Evolutionary conservation across 2,797 vertebrate species (phyloP), one percentile per base, ranked within the genome.

Genomic region (Squalus acanthias): DNA sequence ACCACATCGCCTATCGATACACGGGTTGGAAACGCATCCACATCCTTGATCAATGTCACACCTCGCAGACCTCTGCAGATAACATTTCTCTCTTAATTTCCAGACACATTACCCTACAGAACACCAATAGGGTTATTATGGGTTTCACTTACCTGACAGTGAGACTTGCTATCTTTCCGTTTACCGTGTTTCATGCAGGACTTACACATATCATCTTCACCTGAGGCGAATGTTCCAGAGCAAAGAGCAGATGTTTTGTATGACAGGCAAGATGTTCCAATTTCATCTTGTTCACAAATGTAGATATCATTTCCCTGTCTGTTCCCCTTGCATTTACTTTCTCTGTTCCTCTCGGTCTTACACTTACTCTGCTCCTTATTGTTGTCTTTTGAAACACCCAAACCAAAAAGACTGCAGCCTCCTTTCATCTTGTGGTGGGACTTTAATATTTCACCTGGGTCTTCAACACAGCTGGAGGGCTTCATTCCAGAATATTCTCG

Each of bases 61-160:
- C 33, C 15, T 20, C 60, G 26, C 29, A 7, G 89, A 33, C 29
- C 60, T 93, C 91, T 93, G 91, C 15, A 93, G 63, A 67, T 39
- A 39, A 67, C 91, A 93, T 50, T 93, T 63, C 89, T 65, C 60
- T 88, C 53, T 88, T 88, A 88, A 88, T 53, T 88, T 63, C 53
- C 57, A 91, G 10, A 33, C 13, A 57, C 3, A 57, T 26, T 57
- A 57, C 50, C 50, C 87, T 57, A 91, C 26, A 91, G 53, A 91
- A 91, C 10, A 33, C 26, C 26, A 91, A 33, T 33, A 10, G 53
- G 29, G 26, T 22, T 94, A 46, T 46, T 46, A 70, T 10, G 67
- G 39, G 67, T 26, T 46, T 46, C n/a, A 94, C 92, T 94, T 94
- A 94, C 92, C 67, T 94, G 92, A 94, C 67, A 9, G 20, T 22